phyloP scores from a whole-genome alignment of 2,888 invertebrate genomes.

The Opisthograptis luteolata region DNA sequence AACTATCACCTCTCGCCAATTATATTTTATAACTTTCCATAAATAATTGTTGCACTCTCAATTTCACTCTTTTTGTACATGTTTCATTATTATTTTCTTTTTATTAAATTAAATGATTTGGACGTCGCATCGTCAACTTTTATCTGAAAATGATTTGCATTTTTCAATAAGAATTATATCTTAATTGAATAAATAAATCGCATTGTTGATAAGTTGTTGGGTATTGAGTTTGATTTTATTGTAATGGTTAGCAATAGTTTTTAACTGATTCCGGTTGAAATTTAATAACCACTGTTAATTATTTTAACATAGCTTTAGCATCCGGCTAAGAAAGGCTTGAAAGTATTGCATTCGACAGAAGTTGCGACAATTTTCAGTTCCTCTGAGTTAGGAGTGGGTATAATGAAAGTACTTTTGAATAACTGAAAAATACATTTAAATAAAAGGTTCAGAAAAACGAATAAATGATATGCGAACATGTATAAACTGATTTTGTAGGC shows the following conservation, averaged over 20 bases:
- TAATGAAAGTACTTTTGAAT: no score
- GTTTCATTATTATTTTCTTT: conserved; percentile 50
- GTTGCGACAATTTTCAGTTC: no score
- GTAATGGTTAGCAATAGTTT: conserved; percentile 3
- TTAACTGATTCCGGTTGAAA: conserved; percentile 13
- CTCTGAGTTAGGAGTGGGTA: no score
- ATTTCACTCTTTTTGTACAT: conserved; percentile 29
- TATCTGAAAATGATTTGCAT: conserved; percentile 15
- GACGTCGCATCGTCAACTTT: conserved; percentile 40
- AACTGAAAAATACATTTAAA: no score
- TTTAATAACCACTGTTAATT: background rate
- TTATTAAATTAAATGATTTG: conserved; percentile 46
- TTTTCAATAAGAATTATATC: conserved; percentile 8
- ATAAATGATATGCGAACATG: no score
- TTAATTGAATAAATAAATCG: conserved; percentile 16
- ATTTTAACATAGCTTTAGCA: no score
- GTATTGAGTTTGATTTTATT: conserved; percentile 14
- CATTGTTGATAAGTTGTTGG: conserved; percentile 30
- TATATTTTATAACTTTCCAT: conserved; percentile 26
- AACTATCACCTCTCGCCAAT: conserved; percentile 28
- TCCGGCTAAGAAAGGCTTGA: no score
- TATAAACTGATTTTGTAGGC: no score
- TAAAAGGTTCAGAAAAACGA: no score
- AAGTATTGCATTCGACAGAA: no score
- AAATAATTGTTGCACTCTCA: conserved; percentile 35